Conservation (phyloP, 2,797 vertebrate genomes). For the Australoheros facetus region DNA sequence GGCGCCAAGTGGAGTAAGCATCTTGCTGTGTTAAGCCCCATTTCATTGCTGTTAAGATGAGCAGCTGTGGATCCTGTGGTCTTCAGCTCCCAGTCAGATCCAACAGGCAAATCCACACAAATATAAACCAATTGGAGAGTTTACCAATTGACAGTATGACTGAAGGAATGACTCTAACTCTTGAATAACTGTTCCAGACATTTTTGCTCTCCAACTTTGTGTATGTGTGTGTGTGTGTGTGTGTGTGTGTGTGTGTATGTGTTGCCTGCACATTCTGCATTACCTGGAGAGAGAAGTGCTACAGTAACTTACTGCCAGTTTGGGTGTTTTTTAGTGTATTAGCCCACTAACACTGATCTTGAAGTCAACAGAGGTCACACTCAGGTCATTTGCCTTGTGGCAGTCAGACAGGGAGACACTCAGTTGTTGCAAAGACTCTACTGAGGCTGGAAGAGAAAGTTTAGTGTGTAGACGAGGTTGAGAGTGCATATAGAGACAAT, state of each 20-base stretch:
- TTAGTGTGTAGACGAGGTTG: conserved; percentile 16
- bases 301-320: conserved; percentile 31
- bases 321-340: conserved; percentile 40
- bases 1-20: conserved; percentile 60
- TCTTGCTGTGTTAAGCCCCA: conserved; percentile 48
- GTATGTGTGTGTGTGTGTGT: background rate
- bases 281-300: conserved; percentile 54
- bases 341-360: conserved; percentile 43
- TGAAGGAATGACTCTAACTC: conserved; percentile 16
- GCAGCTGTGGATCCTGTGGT: conserved; percentile 54
- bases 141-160: conserved; percentile 43
- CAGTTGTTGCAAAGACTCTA: conserved; percentile 13
- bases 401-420: conserved; percentile 36
- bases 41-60: conserved; percentile 57
- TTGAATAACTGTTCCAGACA: conserved; percentile 27
- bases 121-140: conserved; percentile 50
- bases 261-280: conserved; percentile 11
- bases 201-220: conserved; percentile 14
- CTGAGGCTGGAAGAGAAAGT: background rate
- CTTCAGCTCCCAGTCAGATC: conserved; percentile 31
- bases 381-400: conserved; percentile 40
- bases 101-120: conserved; percentile 45
- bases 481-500: background rate
- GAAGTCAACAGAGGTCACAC: conserved; percentile 46
- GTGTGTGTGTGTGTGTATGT: background rate